Evolutionary conservation across 2,888 invertebrate genomes (phyloP), one percentile per base, ranked within the genome.

Genomic region (Hanleya hanleyi): DNA sequence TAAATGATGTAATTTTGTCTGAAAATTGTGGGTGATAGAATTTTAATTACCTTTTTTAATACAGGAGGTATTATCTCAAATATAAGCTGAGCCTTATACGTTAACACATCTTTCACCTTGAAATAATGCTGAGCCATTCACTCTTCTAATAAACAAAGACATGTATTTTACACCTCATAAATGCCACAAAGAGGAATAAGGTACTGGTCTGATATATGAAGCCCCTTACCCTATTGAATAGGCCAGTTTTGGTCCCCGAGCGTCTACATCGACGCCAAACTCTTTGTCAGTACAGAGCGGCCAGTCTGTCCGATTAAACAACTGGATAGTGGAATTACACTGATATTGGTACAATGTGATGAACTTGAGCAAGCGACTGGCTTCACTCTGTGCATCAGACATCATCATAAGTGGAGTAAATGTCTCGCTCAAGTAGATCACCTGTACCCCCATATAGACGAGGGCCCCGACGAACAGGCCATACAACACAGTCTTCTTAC

Each of bases 141-240:
- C n/a, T n/a, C n/a, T n/a, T n/a, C n/a, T n/a, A n/a, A n/a, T n/a
- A n/a, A n/a, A n/a, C n/a, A n/a, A n/a, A n/a, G n/a, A n/a, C n/a
- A n/a, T n/a, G n/a, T n/a, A n/a, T n/a, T n/a, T n/a, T n/a, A n/a
- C n/a, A n/a, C n/a, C n/a, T n/a, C n/a, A n/a, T n/a, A n/a, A n/a
- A n/a, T n/a, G n/a, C n/a, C n/a, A n/a, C n/a, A n/a, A n/a, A n/a
- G n/a, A n/a, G n/a, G n/a, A n/a, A n/a, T n/a, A n/a, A n/a, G n/a
- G n/a, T n/a, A n/a, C n/a, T n/a, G n/a, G n/a, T n/a, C n/a, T n/a
- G n/a, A n/a, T n/a, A n/a, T n/a, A n/a, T n/a, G n/a, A n/a, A n/a
- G n/a, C n/a, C n/a, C n/a, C 84, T 79, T 77, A 87, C 88, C 88
- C 87, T 36, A 88, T 76, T 66, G 87, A 86, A 71, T 86, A 88